Evolutionary conservation across 2,888 invertebrate genomes (phyloP), one percentile per base, ranked within the genome.

Genomic region (Homarus gammarus): DNA sequence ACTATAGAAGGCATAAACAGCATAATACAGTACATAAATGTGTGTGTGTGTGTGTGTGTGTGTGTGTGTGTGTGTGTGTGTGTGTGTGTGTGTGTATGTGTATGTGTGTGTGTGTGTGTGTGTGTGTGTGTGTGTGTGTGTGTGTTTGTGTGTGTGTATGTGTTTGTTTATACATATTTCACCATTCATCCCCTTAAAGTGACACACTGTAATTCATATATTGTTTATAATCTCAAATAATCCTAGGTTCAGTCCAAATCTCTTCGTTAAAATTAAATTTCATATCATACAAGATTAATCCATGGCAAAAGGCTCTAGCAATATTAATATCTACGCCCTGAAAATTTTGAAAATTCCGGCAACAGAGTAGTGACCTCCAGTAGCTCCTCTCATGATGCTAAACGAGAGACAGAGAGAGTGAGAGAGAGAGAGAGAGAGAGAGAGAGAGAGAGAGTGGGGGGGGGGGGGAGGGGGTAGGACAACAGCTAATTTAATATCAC

Each of bases 11-110:
- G n/a, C 22, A 18, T 64, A 31, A 10, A 27, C 6, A 64, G 5
- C 3, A 10, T 10, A 5, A 64, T 64, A 31, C 22, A 27, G 22
- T 64, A 64, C 27, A 64, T 73, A 38, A 36, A 38, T 38, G n/a
- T 40, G 18, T 40, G 15, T 73, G 12, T 73, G n/a, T 73, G 12
- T 73, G n/a, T 73, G n/a, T 40, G 8, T 75, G n/a, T 73, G n/a
- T 73, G n/a, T 73, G n/a, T 73, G n/a, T 73, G n/a, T 73, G n/a
- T 36, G n/a, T 73, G n/a, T 73, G n/a, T 73, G n/a, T 73, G n/a
- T 36, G n/a, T 73, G n/a, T 73, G n/a, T 73, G n/a, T 40, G n/a
- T 40, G n/a, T 40, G n/a, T 75, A n/a, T 75, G n/a, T 40, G 5
- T 12, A n/a, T 75, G n/a, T 75, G n/a, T 40, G n/a, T 40, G 8